Conservation (phyloP, 2,797 vertebrate species). For the Euthynnus affinis region DNA sequence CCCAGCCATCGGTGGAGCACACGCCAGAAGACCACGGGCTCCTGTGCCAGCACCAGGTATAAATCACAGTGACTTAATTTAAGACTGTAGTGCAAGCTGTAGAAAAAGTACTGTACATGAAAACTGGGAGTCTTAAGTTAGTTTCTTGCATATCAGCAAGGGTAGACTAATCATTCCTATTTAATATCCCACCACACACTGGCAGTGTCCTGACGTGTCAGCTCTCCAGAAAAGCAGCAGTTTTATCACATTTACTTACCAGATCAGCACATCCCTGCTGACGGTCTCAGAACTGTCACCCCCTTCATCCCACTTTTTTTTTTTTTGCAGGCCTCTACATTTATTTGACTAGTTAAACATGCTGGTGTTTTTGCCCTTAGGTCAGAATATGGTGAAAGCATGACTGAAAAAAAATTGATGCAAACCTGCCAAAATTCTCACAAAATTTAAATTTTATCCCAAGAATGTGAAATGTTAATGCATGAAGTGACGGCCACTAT, state of each 20-base stretch:
- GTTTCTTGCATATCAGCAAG: not conserved
- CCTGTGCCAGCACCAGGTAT: slow-evolving; percentile 99
- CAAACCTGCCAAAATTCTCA: no score
- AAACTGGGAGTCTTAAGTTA: not conserved
- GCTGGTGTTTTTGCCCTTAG: not conserved
- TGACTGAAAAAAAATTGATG: no score
- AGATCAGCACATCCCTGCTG: not conserved
- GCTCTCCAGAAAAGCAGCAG: no score
- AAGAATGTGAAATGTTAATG: not conserved
- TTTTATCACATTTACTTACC: not conserved
- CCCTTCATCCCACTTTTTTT: not conserved
- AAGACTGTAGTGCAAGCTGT: not conserved
- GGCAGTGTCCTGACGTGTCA: no score
- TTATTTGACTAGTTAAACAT: not conserved
- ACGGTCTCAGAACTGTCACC: not conserved
- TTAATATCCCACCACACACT: not conserved
- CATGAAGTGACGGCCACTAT: not conserved
- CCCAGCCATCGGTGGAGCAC: slow-evolving; percentile 99
- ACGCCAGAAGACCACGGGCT: slow-evolving; percentile 99
- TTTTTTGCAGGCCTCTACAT: not conserved
- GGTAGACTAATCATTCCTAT: not conserved
- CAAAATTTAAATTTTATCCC: no score
- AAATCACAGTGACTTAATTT: not conserved
- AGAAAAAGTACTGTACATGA: not conserved
- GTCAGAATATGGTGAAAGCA: no score